phyloP scores from a whole-genome alignment of 2,113 vertebrate genomes.

The Phrynosoma platyrhinos region DNA sequence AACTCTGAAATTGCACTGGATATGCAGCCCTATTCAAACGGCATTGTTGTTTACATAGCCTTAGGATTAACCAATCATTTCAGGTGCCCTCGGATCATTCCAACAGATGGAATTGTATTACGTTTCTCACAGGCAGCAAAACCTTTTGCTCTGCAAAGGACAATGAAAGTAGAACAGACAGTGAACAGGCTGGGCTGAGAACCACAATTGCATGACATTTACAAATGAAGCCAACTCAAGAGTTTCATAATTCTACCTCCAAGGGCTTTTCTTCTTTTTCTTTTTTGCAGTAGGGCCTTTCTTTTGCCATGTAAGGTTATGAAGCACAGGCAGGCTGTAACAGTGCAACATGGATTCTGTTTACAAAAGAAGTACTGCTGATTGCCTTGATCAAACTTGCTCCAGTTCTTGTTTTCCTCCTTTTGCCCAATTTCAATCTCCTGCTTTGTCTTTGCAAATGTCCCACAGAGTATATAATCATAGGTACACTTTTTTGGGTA shows the following conservation, averaged over 20 bases:
- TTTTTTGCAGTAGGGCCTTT: slow-evolving; percentile 18
- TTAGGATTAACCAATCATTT: not conserved
- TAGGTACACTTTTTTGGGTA: not conserved
- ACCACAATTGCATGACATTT: slow-evolving; percentile 18
- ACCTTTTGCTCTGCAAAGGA: slow-evolving; percentile 6
- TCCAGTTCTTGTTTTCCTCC: not conserved
- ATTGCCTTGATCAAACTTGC: slow-evolving; percentile 6
- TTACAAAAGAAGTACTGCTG: not conserved
- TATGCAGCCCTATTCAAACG: not conserved
- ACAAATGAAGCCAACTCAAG: slow-evolving; percentile 31
- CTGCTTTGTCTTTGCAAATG: not conserved
- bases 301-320: slow-evolving; percentile 38
- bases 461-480: not conserved
- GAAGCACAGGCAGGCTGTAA: slow-evolving; percentile 5
- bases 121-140: not conserved
- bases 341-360: slow-evolving; percentile 18
- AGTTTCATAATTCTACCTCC: slow-evolving; percentile 38
- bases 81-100: not conserved
- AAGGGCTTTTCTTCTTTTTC: not conserved
- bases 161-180: not conserved
- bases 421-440: no score
- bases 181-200: slow-evolving; percentile 3
- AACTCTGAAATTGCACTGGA: not conserved
- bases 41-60: not conserved
- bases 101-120: not conserved